Conservation (phyloP, 2,113 vertebrate species). For the Falcunculus frontatus region DNA sequence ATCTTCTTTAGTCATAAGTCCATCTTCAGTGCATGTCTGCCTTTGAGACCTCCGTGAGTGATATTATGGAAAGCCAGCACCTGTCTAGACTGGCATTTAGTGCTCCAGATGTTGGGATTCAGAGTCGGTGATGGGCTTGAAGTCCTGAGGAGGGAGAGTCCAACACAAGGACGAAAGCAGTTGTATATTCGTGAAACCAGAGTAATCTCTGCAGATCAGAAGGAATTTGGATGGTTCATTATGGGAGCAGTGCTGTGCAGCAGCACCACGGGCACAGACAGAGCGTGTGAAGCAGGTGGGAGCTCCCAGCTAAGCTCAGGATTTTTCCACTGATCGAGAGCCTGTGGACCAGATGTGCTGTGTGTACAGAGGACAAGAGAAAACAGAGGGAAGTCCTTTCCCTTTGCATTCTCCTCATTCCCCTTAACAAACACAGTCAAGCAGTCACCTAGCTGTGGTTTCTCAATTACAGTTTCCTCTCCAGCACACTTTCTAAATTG, state of each 20-base stretch:
- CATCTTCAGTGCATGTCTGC: not conserved
- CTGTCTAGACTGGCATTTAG: not conserved
- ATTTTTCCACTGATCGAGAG: not conserved
- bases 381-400: not conserved
- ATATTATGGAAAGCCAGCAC: not conserved
- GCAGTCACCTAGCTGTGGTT: not conserved
- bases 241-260: not conserved
- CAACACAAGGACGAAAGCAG: not conserved
- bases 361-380: not conserved
- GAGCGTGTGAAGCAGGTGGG: not conserved
- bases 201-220: not conserved
- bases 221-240: not conserved
- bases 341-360: not conserved
- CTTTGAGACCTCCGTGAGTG: not conserved
- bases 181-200: not conserved
- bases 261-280: not conserved
- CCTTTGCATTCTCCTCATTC: not conserved
- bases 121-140: not conserved
- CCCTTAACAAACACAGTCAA: not conserved
- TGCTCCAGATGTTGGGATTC: not conserved
- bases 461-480: not conserved
- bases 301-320: not conserved
- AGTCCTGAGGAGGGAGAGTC: not conserved
- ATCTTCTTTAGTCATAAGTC: not conserved
- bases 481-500: not conserved